phyloP scores from a whole-genome alignment of 1,140 invertebrate genomes.

The Chlorops oryzae region DNA sequence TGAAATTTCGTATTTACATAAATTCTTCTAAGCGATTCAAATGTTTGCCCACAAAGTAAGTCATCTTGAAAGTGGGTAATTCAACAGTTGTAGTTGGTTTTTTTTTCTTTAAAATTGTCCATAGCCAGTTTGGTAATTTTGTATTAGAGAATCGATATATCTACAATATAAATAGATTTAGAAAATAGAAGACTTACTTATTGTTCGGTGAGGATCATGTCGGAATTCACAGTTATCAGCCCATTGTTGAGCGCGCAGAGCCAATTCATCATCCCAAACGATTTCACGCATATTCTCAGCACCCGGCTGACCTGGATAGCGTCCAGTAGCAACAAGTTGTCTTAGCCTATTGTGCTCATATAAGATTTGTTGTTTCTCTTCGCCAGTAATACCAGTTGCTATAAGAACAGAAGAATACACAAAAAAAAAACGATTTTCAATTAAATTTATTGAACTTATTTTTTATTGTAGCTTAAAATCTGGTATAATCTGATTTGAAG shows the following conservation, averaged over 20 bases:
- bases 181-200: conserved; percentile 52
- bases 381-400: conserved; percentile 57
- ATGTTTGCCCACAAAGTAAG: no score
- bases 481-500: no score
- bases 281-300: conserved; percentile 78
- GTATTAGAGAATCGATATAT: no score
- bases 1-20: no score
- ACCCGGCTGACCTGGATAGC: conserved; percentile 66
- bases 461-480: no score
- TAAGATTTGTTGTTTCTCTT: conserved; percentile 68
- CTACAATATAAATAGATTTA: not conserved
- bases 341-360: conserved; percentile 72
- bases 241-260: conserved; percentile 73
- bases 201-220: conserved; percentile 62
- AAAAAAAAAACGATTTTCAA: no score
- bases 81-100: no score
- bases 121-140: no score
- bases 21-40: no score
- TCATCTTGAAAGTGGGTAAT: no score
- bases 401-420: conserved; percentile 17
- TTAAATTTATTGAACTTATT: no score
- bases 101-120: no score
- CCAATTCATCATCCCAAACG: conserved; percentile 85
- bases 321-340: conserved; percentile 70
- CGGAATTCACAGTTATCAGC: conserved; percentile 68